Percentiles rank a stretch among this genome's conserved stretches.
These are phyloP conservation scores for Chloropsis hardwickii DNA, from an alignment of 2,113 vertebrate species.

Conservation along the genomic window DNA sequence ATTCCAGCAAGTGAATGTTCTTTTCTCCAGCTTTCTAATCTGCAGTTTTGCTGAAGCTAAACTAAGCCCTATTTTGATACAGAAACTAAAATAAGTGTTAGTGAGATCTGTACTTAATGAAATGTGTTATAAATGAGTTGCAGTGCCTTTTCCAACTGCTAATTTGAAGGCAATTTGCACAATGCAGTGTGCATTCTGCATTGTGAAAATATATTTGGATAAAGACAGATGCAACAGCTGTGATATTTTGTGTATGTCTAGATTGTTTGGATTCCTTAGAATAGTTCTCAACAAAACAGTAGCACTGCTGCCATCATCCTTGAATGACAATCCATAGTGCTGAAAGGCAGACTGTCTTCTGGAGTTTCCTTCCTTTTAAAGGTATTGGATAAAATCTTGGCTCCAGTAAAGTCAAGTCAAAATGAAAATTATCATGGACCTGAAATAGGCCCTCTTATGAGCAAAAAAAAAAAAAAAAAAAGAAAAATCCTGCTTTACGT, in stretches of 20 bases:
- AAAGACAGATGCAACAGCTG: conserved; percentile 54
- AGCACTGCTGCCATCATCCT: neutral
- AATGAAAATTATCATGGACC: neutral
- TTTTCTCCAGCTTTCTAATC: neutral
- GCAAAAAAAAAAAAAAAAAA: neutral
- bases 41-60: neutral
- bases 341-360: neutral
- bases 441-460: neutral
- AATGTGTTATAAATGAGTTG: neutral
- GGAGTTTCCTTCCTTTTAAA: conserved; percentile 9
- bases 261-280: conserved; percentile 15
- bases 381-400: neutral
- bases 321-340: neutral
- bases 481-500: neutral
- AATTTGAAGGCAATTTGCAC: neutral
- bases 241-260: conserved; percentile 33
- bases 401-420: neutral
- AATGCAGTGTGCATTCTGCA: neutral
- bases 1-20: neutral
- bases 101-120: neutral
- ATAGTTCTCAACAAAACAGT: neutral
- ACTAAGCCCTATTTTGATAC: neutral
- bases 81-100: neutral
- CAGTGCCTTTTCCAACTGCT: neutral
- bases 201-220: conserved; percentile 9